Percentiles rank a stretch among this genome's conserved stretches.
phyloP scores from a whole-genome alignment of 1,140 invertebrate genomes.

The Bradynema listronoti region DNA sequence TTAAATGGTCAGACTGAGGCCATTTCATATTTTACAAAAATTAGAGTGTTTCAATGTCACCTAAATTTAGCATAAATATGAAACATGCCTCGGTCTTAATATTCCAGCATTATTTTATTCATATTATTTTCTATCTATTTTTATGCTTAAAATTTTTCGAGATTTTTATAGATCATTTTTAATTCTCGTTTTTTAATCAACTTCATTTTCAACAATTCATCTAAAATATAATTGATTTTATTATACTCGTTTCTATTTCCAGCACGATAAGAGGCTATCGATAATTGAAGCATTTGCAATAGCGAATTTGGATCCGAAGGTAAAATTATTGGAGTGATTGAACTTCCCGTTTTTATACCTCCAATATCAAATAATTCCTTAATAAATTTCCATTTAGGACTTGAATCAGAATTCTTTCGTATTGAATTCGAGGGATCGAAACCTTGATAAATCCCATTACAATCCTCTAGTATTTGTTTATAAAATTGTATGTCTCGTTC shows the following conservation, averaged over 20 bases:
- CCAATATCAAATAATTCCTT: slow-evolving; percentile 19
- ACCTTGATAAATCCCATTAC: slow-evolving; percentile 25
- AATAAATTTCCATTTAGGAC: slow-evolving; percentile 34
- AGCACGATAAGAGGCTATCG: slow-evolving; percentile 17
- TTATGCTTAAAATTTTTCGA: slow-evolving; percentile 18
- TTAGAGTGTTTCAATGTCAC: no score
- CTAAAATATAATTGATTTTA: slow-evolving; percentile 28
- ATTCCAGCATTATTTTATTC: no score
- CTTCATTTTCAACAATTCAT: slow-evolving; percentile 24
- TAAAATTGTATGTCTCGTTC: slow-evolving; percentile 31
- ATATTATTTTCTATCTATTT: background rate
- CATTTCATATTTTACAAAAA: no score
- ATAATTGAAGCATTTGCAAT: slow-evolving; percentile 17
- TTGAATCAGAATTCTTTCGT: slow-evolving; percentile 26
- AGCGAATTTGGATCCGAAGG: slow-evolving; percentile 25
- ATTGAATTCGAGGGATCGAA: slow-evolving; percentile 25
- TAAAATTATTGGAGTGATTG: no score
- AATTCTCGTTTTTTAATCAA: slow-evolving; percentile 20
- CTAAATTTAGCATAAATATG: no score
- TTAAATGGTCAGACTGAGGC: no score
- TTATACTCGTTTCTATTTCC: slow-evolving; percentile 26
- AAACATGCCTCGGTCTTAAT: no score
- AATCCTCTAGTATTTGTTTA: slow-evolving; percentile 30
- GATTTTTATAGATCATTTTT: slow-evolving; percentile 23
- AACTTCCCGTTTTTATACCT: no score